Evolutionary conservation across 2,888 invertebrate species (phyloP).

Genomic region (Unio delphinus): DNA sequence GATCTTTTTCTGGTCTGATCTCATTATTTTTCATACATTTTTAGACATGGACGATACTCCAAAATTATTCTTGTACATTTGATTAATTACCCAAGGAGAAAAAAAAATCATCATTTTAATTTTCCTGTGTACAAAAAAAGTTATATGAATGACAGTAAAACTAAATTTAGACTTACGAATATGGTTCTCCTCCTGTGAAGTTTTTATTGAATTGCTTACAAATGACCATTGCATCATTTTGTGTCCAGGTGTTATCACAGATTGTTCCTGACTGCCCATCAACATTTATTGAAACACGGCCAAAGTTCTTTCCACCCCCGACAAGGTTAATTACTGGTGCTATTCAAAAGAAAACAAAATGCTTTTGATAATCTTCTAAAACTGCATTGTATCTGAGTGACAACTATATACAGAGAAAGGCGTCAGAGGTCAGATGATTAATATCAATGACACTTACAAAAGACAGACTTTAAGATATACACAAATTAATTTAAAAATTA

Average conservation of each 20-base stretch:
- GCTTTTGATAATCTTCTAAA: not conserved
- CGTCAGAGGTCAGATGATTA: too few species aligned
- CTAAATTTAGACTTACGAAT: slow-evolving; percentile 16
- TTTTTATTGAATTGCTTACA: slow-evolving; percentile 44
- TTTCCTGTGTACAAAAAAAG: too few species aligned
- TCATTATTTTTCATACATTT: not conserved
- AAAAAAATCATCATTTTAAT: too few species aligned
- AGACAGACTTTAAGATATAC: too few species aligned
- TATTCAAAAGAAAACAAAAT: slow-evolving; percentile 16
- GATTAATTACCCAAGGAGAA: too few species aligned
- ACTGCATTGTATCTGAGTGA: too few species aligned
- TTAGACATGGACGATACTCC: too few species aligned
- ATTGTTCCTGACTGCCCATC: slow-evolving; percentile 50
- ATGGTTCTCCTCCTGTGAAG: slow-evolving; percentile 36
- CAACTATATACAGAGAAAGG: too few species aligned
- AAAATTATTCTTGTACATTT: too few species aligned
- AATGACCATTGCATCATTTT: slow-evolving; percentile 45
- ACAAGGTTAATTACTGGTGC: slow-evolving; percentile 38
- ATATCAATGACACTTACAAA: too few species aligned
- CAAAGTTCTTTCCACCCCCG: slow-evolving; percentile 36
- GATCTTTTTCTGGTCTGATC: not conserved
- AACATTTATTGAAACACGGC: slow-evolving; percentile 78
- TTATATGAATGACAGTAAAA: not conserved
- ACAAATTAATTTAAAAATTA: too few species aligned
- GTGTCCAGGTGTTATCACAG: slow-evolving; percentile 46